A percentile compares a stretch with the other conserved stretches of the same genome.
Conservation (phyloP, 2,888 invertebrate genomes). For the Agrenia bidenticulata region DNA sequence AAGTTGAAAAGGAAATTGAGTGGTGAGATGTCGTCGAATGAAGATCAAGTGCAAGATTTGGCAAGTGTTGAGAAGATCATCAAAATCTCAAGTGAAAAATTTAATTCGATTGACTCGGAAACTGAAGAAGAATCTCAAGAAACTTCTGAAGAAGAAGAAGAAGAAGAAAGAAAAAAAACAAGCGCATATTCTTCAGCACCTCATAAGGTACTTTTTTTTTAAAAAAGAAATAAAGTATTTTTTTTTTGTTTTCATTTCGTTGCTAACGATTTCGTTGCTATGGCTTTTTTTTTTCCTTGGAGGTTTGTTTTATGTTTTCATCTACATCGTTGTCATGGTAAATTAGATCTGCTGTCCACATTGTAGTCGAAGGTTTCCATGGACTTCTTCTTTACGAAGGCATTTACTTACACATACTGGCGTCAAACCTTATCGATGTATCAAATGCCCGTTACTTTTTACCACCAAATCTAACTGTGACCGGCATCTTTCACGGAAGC, state of each 20-base stretch:
- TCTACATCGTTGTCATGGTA: too few relatives aligned
- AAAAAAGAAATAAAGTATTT: slow-evolving; percentile 6
- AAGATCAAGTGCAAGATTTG: slow-evolving; percentile 35
- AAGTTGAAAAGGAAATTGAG: slow-evolving; percentile 64
- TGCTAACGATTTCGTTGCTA: too few relatives aligned
- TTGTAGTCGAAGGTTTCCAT: slow-evolving; percentile 91
- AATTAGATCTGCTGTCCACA: slow-evolving; percentile 72
- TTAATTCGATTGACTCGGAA: slow-evolving; percentile 24
- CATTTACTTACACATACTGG: slow-evolving; percentile 93
- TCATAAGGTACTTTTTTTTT: slow-evolving; percentile 67
- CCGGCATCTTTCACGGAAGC: slow-evolving; percentile 86
- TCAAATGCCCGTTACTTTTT: slow-evolving; percentile 87
- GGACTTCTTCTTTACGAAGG: slow-evolving; percentile 92
- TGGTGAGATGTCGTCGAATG: neutral
- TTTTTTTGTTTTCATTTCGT: slow-evolving; percentile 21
- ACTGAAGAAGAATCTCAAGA: neutral
- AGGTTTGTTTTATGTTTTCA: too few relatives aligned
- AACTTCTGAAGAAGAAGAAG: slow-evolving; percentile 29
- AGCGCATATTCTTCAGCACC: slow-evolving; percentile 94
- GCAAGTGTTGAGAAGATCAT: slow-evolving; percentile 47
- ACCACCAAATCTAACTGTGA: slow-evolving; percentile 98
- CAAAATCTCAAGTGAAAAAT: slow-evolving; percentile 20
- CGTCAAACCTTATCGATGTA: slow-evolving; percentile 94
- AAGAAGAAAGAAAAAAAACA: slow-evolving; percentile 14
- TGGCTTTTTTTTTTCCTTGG: too few relatives aligned